Base-by-base conservation (phyloP, 2,113 vertebrate species). In the Barnardius zonarius region DNA sequence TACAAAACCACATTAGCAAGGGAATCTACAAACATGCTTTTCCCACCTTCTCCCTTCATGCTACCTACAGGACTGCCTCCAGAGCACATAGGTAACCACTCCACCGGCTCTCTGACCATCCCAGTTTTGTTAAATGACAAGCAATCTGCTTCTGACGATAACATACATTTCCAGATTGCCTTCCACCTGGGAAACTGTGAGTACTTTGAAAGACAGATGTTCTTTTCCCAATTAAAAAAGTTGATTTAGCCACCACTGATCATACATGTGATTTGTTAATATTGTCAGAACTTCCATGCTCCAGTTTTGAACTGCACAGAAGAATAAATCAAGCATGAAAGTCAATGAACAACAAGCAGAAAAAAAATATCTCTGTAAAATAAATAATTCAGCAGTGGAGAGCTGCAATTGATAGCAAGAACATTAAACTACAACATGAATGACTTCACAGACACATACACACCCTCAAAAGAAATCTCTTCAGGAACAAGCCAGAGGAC, bases 311-410 rank as follows among this genome's bases (percentile, higher is more conserved):
- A 90, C n/a, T 84, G 55, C 12, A 11, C 61, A 72, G 76, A 80
- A 87, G 75, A 95, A 81, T 68, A 90, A 92, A 89, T 66, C 62
- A 85, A 85, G 84, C 86, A 59, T 37, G 52, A 78, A 93, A 90
- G 69, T 68, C 88, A 92, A 52, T 15, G 31, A 92, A 88, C 44
- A 90, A 33, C 9, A 79, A 55, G 51, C 59, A 91, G 18, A 31
- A 91, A 74, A 88, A 85, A 7, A 16, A 44, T 7, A 22, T 82
- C 52, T 18, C 73, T 69, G 80, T 4, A 7, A 49, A 92, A 83
- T 92, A 86, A 92, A 69, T 84, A 93, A 94, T 95, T 94, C 73
- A 92, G 48, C 59, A 94, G 80, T 33, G 22, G 39, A 82, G 66
- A 86, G 92, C 62, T 84, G 62, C 77, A 88, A 62, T 2, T 82